phyloP scores from a whole-genome alignment of 2,888 invertebrate genomes.

The Phlogophora meticulosa region DNA sequence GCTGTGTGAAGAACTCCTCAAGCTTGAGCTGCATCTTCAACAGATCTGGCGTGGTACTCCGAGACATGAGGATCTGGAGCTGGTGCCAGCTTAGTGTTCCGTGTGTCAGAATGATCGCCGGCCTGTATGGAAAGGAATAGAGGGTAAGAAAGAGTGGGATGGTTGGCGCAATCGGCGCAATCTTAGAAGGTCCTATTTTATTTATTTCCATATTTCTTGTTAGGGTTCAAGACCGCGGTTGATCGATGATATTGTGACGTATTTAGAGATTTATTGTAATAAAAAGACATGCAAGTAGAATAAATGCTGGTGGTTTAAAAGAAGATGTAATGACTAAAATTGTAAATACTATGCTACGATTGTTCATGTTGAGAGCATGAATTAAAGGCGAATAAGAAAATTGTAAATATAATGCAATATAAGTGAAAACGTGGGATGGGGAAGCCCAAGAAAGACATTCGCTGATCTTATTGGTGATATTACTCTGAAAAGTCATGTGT shows the following conservation, averaged over 20 bases:
- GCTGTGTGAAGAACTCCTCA: constrained; percentile 99
- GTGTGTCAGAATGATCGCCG: constrained; percentile 97
- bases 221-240: background rate
- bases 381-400: too few relatives aligned
- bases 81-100: constrained; percentile 98
- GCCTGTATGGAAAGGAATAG: constrained; percentile 84
- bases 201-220: background rate
- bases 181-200: constrained; percentile 13
- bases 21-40: constrained; percentile 99
- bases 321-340: too few relatives aligned
- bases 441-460: too few relatives aligned
- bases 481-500: too few relatives aligned
- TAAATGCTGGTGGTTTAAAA: too few relatives aligned
- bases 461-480: too few relatives aligned
- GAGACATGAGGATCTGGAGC: constrained; percentile 98
- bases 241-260: background rate
- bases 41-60: constrained; percentile 98
- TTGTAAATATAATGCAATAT: too few relatives aligned
- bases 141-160: background rate
- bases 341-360: too few relatives aligned
- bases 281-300: too few relatives aligned
- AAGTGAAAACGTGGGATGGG: too few relatives aligned
- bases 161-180: background rate
- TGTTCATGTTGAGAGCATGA: too few relatives aligned
- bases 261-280: too few relatives aligned